Evolutionary conservation across 2,888 invertebrate species (phyloP).

Genomic region (Acleris holmiana): DNA sequence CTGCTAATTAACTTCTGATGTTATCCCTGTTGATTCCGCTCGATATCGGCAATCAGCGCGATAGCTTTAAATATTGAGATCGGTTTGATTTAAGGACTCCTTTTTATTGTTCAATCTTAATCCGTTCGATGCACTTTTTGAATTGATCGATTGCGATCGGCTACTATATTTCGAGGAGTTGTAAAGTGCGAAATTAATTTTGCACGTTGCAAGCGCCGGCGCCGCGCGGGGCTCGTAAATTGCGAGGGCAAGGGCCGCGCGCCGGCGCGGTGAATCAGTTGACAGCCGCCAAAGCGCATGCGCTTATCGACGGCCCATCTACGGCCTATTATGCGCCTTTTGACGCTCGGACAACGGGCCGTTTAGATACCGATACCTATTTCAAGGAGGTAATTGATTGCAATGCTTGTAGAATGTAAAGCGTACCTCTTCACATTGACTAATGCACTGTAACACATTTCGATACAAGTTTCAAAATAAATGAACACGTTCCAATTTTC

Average conservation of each 20-base stretch:
- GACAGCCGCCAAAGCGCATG: slow-evolving; percentile 66
- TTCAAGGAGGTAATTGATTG: slow-evolving; percentile 30
- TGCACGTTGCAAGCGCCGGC: slow-evolving; percentile 48
- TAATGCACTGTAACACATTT: slow-evolving; percentile 15
- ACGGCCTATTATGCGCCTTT: slow-evolving; percentile 78
- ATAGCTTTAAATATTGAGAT: slow-evolving; percentile 33
- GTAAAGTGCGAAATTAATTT: slow-evolving; percentile 37
- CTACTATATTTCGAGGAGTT: slow-evolving; percentile 30
- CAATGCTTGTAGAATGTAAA: slow-evolving; percentile 14
- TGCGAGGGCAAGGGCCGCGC: slow-evolving; percentile 73
- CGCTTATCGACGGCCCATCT: slow-evolving; percentile 77
- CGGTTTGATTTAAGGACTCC: slow-evolving; percentile 32
- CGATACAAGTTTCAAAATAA: background rate
- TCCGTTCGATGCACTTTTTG: slow-evolving; percentile 11
- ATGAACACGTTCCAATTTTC: slow-evolving; percentile 13
- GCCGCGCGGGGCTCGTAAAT: slow-evolving; percentile 75
- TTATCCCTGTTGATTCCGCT: slow-evolving; percentile 32
- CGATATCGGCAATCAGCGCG: slow-evolving; percentile 33
- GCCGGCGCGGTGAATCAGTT: slow-evolving; percentile 79
- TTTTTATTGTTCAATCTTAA: slow-evolving; percentile 23
- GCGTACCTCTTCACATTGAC: slow-evolving; percentile 3
- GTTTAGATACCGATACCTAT: slow-evolving; percentile 58
- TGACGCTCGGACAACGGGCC: slow-evolving; percentile 70
- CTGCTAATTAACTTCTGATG: slow-evolving; percentile 38
- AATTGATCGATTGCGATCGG: slow-evolving; percentile 31